phyloP scores from a whole-genome alignment of 2,888 invertebrate genomes.

The Chesias legatella region DNA sequence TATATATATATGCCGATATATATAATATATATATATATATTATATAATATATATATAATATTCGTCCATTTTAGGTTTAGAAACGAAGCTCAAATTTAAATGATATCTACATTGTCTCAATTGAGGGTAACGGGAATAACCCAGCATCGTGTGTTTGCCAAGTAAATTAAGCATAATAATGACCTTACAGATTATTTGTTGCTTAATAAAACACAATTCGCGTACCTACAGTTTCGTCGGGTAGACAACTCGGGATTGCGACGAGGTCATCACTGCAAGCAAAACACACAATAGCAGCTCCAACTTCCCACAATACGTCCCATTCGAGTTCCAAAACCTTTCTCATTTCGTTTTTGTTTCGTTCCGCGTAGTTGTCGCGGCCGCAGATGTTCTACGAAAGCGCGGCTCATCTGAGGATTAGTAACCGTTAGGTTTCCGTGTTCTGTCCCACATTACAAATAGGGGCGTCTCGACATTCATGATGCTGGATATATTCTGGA shows the following conservation, averaged over 20 bases:
- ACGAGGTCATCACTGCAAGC: constrained; percentile 29
- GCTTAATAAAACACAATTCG: neutral
- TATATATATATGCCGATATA: no score
- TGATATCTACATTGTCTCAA: no score
- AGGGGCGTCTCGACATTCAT: constrained; percentile 43
- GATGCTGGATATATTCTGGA: constrained; percentile 24
- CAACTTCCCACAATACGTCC: constrained; percentile 68
- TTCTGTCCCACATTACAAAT: constrained; percentile 58
- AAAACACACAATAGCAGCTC: constrained; percentile 37
- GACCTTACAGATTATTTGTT: no score
- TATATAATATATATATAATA: no score
- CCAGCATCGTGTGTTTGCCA: no score
- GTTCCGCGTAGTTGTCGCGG: constrained; percentile 47
- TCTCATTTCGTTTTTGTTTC: constrained; percentile 78
- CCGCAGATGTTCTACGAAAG: constrained; percentile 68
- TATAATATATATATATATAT: no score
- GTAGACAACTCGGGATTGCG: constrained; percentile 15
- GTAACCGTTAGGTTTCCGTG: constrained; percentile 68
- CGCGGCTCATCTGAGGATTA: constrained; percentile 75
- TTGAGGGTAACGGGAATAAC: no score
- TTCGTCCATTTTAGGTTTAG: no score
- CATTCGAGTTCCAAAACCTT: constrained; percentile 70
- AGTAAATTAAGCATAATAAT: no score
- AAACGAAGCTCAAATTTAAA: no score
- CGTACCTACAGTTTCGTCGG: constrained; percentile 14